phyloP scores from a whole-genome alignment of 2,888 invertebrate genomes.

The Myopa tessellatipennis region DNA sequence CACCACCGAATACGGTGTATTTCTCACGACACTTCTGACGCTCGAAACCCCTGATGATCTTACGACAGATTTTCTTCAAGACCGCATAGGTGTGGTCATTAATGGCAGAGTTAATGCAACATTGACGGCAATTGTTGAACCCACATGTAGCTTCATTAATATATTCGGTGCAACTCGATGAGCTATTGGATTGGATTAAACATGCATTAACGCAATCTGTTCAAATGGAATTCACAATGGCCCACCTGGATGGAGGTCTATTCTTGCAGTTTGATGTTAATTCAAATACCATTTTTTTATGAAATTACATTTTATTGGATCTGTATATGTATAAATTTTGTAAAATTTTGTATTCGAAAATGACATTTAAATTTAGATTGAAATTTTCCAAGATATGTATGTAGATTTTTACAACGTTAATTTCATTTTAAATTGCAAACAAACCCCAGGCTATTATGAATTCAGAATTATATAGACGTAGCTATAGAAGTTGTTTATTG shows the following conservation, averaged over 20 bases:
- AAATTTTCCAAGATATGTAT: slow-evolving; percentile 18
- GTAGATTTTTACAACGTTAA: too few species aligned
- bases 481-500: too few species aligned
- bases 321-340: slow-evolving; percentile 36
- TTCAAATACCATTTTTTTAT: slow-evolving; percentile 51
- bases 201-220: neutral
- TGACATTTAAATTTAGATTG: slow-evolving; percentile 33
- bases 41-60: slow-evolving; percentile 55
- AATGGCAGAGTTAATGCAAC: slow-evolving; percentile 49
- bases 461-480: too few species aligned
- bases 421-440: too few species aligned
- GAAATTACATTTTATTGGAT: slow-evolving; percentile 38
- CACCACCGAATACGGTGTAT: slow-evolving; percentile 60
- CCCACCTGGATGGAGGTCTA: slow-evolving; percentile 51
- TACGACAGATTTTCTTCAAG: slow-evolving; percentile 59
- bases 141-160: slow-evolving; percentile 50
- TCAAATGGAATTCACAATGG: neutral
- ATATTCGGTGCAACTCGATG: slow-evolving; percentile 53
- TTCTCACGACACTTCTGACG: slow-evolving; percentile 54
- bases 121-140: slow-evolving; percentile 46
- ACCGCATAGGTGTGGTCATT: slow-evolving; percentile 56
- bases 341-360: slow-evolving; percentile 30
- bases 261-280: slow-evolving; percentile 48
- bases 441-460: too few species aligned
- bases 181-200: slow-evolving; percentile 44